Conservation (phyloP, 2,888 invertebrate genomes). For the Pyralis farinalis region DNA sequence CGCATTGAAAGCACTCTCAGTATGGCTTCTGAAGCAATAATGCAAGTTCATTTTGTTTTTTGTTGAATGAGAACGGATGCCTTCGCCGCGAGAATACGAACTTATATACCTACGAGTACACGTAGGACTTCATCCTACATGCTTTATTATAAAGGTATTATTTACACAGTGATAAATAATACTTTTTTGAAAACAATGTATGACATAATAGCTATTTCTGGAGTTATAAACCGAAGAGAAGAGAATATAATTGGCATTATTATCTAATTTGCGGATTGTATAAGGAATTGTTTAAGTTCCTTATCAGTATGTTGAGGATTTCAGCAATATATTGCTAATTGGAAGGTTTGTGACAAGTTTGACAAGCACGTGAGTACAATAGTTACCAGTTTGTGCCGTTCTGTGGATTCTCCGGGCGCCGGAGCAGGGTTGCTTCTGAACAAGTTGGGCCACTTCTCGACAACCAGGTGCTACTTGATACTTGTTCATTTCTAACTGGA, state of each 20-base stretch:
- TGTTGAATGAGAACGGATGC: constrained; percentile 29
- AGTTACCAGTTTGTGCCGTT: constrained; percentile 77
- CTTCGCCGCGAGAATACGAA: constrained; percentile 7
- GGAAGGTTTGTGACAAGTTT: constrained; percentile 55
- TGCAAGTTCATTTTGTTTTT: constrained; percentile 38
- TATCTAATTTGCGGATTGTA: too few relatives aligned
- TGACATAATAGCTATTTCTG: too few relatives aligned
- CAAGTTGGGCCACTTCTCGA: constrained; percentile 73
- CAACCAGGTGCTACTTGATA: constrained; percentile 75
- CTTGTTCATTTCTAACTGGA: constrained; percentile 78
- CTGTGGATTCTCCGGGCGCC: constrained; percentile 46
- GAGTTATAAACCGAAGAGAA: too few relatives aligned
- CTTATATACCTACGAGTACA: background rate
- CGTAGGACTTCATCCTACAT: too few relatives aligned
- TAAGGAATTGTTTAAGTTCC: background rate
- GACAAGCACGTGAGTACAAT: constrained; percentile 70
- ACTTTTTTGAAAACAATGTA: too few relatives aligned
- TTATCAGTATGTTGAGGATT: background rate
- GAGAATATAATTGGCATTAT: too few relatives aligned
- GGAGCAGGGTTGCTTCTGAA: constrained; percentile 61
- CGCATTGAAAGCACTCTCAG: constrained; percentile 29
- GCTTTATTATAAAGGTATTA: too few relatives aligned
- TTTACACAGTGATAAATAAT: too few relatives aligned
- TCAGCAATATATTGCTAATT: background rate
- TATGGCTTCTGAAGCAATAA: constrained; percentile 50